phyloP scores from a whole-genome alignment of 2,797 vertebrate genomes.

The Onychomys leucogaster region DNA sequence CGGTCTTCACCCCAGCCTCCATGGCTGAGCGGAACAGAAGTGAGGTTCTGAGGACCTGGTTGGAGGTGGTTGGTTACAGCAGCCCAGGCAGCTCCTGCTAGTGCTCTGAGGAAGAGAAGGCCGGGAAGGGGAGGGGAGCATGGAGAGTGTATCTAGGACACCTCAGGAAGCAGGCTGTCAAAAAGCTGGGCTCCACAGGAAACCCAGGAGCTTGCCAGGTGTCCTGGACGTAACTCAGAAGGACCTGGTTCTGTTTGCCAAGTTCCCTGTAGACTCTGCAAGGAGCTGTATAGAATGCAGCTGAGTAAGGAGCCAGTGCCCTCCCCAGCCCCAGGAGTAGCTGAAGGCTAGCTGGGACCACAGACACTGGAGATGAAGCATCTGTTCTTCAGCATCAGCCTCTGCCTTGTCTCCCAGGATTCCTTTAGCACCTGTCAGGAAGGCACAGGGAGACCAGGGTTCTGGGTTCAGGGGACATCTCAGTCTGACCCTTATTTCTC shows the following conservation, averaged over 20 bases:
- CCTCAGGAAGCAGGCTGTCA: not conserved
- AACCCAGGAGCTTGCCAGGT: not conserved
- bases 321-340: not conserved
- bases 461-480: not conserved
- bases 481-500: no score
- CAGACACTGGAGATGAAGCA: not conserved
- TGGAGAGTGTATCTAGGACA: not conserved
- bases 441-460: not conserved
- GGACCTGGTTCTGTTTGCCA: not conserved
- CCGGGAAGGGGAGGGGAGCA: no score
- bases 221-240: not conserved
- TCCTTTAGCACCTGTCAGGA: accelerated
- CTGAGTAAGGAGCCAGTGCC: accelerated
- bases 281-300: not conserved
- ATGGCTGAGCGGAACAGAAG: not conserved
- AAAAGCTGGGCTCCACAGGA: not conserved
- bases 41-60: not conserved
- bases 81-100: not conserved
- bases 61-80: not conserved
- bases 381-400: not conserved
- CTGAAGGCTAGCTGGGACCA: accelerated
- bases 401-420: not conserved
- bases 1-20: not conserved
- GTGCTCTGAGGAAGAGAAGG: not conserved
- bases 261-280: not conserved